These are phyloP conservation scores for Brenthis ino DNA, from an alignment of 2,888 invertebrate species.

Conservation along the genomic window DNA sequence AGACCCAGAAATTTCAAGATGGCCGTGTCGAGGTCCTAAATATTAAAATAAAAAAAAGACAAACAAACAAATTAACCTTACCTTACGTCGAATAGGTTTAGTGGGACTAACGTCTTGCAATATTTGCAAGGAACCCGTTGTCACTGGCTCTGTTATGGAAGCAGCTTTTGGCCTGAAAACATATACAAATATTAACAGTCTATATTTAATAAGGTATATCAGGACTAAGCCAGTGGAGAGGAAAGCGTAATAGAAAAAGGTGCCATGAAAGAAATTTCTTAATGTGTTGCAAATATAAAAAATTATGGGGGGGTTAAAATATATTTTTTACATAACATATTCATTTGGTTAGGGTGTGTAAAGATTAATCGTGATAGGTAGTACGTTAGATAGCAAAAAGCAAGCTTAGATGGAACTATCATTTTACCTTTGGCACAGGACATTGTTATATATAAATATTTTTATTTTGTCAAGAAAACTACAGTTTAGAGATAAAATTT, in stretches of 20 bases:
- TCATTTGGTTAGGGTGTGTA: slow-evolving; percentile 17
- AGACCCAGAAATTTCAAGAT: no score
- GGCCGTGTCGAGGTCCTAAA: no score
- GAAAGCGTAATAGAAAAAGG: slow-evolving; percentile 26
- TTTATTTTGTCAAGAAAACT: slow-evolving; percentile 35
- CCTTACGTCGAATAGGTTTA: slow-evolving; percentile 73
- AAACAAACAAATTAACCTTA: slow-evolving; percentile 38
- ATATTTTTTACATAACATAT: neutral
- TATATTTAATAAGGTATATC: neutral
- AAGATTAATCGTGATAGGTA: slow-evolving; percentile 8
- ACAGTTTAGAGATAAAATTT: slow-evolving; percentile 45
- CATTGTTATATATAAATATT: neutral
- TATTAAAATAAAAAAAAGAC: neutral
- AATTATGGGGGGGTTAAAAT: neutral
- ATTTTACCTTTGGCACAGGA: slow-evolving; percentile 13
- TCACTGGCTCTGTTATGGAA: slow-evolving; percentile 67
- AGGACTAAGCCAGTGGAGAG: slow-evolving; percentile 16
- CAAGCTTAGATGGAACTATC: slow-evolving; percentile 16
- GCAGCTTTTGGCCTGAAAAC: slow-evolving; percentile 71
- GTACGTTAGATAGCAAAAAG: slow-evolving; percentile 21
- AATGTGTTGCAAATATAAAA: neutral
- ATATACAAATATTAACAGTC: neutral
- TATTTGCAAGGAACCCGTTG: slow-evolving; percentile 67
- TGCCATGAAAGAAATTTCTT: slow-evolving; percentile 18
- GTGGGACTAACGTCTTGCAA: slow-evolving; percentile 75